Conservation (phyloP, 2,113 vertebrate species). For the Athene noctua region DNA sequence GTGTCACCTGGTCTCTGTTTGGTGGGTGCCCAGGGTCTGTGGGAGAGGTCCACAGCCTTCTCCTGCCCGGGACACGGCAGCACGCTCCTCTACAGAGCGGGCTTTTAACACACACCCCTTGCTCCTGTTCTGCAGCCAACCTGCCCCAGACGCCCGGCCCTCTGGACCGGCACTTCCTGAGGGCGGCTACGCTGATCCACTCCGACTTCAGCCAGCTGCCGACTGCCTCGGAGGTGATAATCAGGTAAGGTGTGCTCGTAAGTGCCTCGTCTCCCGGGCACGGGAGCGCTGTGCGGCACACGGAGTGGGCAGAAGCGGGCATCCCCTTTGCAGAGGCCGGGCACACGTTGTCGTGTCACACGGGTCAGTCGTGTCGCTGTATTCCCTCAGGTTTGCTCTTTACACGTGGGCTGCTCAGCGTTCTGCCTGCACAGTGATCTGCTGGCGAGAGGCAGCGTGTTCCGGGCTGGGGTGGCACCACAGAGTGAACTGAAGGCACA, state of each 20-base stretch:
- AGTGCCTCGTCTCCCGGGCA: neutral
- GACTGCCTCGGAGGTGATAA: constrained; percentile 82
- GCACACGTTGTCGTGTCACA: rapidly evolving
- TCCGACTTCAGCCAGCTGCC: constrained; percentile 82
- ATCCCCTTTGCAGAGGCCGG: neutral
- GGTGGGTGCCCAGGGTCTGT: neutral
- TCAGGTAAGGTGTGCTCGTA: constrained; percentile 77
- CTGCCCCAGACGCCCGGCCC: constrained; percentile 66
- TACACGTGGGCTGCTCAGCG: neutral
- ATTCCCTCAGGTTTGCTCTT: neutral
- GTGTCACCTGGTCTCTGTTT: neutral
- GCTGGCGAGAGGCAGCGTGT: neutral
- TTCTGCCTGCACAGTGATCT: neutral
- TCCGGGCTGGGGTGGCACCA: neutral
- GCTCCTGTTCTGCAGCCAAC: constrained; percentile 76
- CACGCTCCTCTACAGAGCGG: neutral
- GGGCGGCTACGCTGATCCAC: constrained; percentile 84
- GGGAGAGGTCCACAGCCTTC: neutral
- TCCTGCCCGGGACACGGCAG: rapidly evolving
- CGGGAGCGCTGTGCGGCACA: neutral
- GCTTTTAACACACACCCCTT: neutral
- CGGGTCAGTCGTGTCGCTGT: rapidly evolving
- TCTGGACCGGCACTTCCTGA: constrained; percentile 84
- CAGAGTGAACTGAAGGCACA: neutral
- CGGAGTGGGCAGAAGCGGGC: neutral